Evolutionary conservation across 2,888 invertebrate species (phyloP).

Genomic region (Chrysolina haemoptera): DNA sequence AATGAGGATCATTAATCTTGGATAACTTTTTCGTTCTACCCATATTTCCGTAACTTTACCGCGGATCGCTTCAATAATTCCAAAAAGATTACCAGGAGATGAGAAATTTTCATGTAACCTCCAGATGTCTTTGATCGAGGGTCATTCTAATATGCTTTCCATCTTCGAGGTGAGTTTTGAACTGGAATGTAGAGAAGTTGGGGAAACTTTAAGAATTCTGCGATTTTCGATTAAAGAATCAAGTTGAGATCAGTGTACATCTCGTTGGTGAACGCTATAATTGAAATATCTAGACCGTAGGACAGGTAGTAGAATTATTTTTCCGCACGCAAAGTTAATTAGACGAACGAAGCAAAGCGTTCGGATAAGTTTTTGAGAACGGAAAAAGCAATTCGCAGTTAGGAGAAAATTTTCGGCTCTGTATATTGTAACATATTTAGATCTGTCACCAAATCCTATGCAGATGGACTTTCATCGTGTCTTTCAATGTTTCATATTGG

Average conservation of each 20-base stretch:
- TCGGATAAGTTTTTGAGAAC: no score
- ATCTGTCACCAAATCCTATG: no score
- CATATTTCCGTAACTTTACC: constrained; percentile 4
- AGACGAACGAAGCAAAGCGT: no score
- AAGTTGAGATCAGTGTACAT: not conserved
- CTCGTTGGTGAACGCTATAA: not conserved
- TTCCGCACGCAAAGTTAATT: no score
- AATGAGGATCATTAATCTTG: constrained; percentile 13
- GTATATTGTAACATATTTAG: no score
- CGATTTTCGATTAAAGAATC: not conserved
- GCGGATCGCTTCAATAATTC: constrained; percentile 7
- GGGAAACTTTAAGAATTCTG: not conserved
- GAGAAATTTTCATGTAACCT: constrained; percentile 8
- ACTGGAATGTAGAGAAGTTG: not conserved
- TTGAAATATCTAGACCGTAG: no score
- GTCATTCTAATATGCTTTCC: not conserved
- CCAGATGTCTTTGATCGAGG: constrained; percentile 21
- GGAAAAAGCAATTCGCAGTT: no score
- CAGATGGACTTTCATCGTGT: no score
- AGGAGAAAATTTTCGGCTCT: no score
- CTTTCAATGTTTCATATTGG: no score
- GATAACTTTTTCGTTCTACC: constrained; percentile 7
- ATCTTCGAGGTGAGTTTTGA: not conserved
- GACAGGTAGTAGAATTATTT: no score
- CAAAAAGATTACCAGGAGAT: constrained; percentile 15